These are phyloP conservation scores for Lates japonicus DNA, from an alignment of 2,797 vertebrate genomes.

Conservation along the genomic window DNA sequence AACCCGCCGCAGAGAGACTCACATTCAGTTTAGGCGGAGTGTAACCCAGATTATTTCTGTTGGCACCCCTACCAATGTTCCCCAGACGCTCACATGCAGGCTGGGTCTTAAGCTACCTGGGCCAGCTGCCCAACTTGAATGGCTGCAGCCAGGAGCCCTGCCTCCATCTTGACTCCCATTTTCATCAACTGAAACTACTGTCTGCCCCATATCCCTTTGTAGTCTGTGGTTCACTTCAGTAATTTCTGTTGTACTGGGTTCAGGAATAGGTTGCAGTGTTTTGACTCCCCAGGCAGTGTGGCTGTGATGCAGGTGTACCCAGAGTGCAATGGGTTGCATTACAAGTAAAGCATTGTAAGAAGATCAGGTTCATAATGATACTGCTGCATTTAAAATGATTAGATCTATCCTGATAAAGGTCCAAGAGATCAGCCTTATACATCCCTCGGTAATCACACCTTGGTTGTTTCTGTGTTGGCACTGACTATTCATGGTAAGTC, in stretches of 20 bases:
- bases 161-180: background rate
- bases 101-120: too few relatives aligned
- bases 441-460: slow-evolving; percentile 27
- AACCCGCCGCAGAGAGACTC: too few relatives aligned
- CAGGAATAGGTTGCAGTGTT: background rate
- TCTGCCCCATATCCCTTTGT: background rate
- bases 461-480: slow-evolving; percentile 48
- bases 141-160: too few relatives aligned
- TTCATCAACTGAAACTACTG: background rate
- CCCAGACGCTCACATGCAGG: too few relatives aligned
- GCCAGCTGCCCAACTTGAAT: too few relatives aligned
- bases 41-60: too few relatives aligned
- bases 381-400: slow-evolving; percentile 19
- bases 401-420: slow-evolving; percentile 17
- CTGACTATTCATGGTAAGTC: slow-evolving; percentile 27
- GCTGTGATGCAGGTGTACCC: background rate
- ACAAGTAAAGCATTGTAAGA: slow-evolving; percentile 8
- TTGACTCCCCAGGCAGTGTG: background rate
- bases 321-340: background rate
- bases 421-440: slow-evolving; percentile 22
- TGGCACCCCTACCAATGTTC: too few relatives aligned
- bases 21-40: too few relatives aligned
- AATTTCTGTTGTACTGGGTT: slow-evolving; percentile 20
- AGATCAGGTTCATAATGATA: slow-evolving; percentile 7
- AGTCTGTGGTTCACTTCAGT: background rate